phyloP scores from a whole-genome alignment of 2,888 invertebrate genomes.

The Halocaridina rubra region DNA sequence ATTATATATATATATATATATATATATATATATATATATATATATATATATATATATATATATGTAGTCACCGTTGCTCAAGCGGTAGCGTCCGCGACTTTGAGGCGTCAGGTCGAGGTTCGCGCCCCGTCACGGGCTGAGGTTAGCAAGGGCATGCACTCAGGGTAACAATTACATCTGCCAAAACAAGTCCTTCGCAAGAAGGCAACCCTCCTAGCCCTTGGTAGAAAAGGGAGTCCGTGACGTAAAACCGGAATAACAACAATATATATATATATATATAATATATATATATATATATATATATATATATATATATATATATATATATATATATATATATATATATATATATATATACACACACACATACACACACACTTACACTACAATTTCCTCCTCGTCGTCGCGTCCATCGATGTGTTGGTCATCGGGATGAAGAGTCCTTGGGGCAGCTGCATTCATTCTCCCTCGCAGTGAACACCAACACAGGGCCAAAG shows the following conservation, averaged over 20 bases:
- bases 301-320: neutral
- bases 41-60: too few relatives aligned
- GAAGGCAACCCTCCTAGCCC: too few relatives aligned
- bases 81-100: too few relatives aligned
- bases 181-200: too few relatives aligned
- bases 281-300: neutral
- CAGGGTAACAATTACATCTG: too few relatives aligned
- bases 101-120: too few relatives aligned
- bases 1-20: too few relatives aligned
- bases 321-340: neutral
- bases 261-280: neutral
- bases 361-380: neutral
- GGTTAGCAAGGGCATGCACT: too few relatives aligned
- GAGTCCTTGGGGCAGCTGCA: neutral
- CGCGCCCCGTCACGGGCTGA: too few relatives aligned
- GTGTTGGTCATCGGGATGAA: neutral
- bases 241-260: neutral
- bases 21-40: too few relatives aligned
- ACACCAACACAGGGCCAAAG: constrained; percentile 47
- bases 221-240: too few relatives aligned
- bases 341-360: neutral
- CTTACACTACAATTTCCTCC: constrained; percentile 34
- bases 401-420: constrained; percentile 10
- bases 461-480: constrained; percentile 24
- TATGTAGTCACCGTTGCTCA: too few relatives aligned